phyloP scores from a whole-genome alignment of 2,797 vertebrate species.

The Thripadectes ignobilis region DNA sequence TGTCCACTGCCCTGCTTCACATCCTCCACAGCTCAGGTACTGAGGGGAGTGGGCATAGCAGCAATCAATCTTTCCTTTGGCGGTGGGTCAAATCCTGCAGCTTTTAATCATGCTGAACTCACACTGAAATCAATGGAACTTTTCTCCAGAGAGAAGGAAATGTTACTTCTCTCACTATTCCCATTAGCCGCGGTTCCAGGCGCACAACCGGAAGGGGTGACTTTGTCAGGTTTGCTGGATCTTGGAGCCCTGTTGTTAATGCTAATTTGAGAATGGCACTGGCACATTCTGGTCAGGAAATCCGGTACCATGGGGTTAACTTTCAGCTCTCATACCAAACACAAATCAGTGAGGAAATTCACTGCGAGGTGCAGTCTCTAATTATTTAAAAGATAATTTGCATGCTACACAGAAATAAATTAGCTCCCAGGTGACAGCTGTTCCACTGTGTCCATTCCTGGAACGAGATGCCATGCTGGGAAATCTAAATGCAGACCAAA shows the following conservation, averaged over 20 bases:
- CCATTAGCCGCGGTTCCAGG: not conserved
- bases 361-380: constrained; percentile 46
- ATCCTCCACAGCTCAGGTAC: not conserved
- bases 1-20: not conserved
- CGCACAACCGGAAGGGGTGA: not conserved
- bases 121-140: not conserved
- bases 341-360: constrained; percentile 60
- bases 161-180: not conserved
- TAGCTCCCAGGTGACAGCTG: constrained; percentile 69
- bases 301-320: constrained; percentile 35
- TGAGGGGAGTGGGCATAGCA: not conserved
- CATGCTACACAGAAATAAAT: constrained; percentile 67
- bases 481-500: constrained; percentile 43
- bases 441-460: constrained; percentile 45
- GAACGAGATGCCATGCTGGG: constrained; percentile 22
- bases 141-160: not conserved
- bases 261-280: constrained; percentile 26
- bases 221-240: not conserved
- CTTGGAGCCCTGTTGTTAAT: not conserved
- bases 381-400: constrained; percentile 70
- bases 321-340: not conserved
- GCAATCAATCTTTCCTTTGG: not conserved
- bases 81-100: not conserved
- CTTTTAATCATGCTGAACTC: not conserved
- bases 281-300: constrained; percentile 20